Evolutionary conservation across 2,113 vertebrate species (phyloP).

Genomic region (Pelecanoides urinatrix): DNA sequence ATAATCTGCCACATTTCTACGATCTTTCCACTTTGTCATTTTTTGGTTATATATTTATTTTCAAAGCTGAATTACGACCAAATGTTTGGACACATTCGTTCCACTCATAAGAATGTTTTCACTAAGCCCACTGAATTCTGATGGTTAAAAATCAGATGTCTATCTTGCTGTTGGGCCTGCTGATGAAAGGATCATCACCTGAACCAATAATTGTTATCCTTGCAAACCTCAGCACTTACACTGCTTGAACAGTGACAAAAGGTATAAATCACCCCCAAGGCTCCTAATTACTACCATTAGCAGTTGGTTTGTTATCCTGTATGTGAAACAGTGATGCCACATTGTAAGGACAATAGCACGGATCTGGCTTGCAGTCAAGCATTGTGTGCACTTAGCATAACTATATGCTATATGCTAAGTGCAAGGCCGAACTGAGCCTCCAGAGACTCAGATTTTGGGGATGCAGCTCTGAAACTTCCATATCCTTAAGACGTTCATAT

Average conservation of each 20-base stretch:
- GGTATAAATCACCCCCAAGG: conserved; percentile 60
- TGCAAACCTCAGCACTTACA: conserved; percentile 42
- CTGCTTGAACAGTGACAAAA: conserved; percentile 54
- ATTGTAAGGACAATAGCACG: neutral
- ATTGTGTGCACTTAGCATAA: neutral
- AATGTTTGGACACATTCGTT: neutral
- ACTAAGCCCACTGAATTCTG: neutral
- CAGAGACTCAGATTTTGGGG: neutral
- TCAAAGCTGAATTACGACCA: neutral
- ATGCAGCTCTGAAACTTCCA: neutral
- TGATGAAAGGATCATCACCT: conserved; percentile 29
- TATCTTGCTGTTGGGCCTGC: neutral
- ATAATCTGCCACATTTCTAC: neutral
- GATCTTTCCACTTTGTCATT: neutral
- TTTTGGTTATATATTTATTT: neutral
- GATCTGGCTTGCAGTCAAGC: conserved; percentile 41
- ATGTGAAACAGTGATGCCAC: neutral
- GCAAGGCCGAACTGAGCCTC: neutral
- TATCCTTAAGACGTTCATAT: neutral
- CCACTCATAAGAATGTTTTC: neutral
- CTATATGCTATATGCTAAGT: neutral
- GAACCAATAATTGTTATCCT: conserved; percentile 61
- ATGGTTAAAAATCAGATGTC: neutral
- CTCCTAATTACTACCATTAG: conserved; percentile 66
- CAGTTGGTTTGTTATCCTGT: conserved; percentile 40